These are phyloP conservation scores for Spinus pinus DNA, from an alignment of 2,797 vertebrate genomes.

Conservation along the genomic window DNA sequence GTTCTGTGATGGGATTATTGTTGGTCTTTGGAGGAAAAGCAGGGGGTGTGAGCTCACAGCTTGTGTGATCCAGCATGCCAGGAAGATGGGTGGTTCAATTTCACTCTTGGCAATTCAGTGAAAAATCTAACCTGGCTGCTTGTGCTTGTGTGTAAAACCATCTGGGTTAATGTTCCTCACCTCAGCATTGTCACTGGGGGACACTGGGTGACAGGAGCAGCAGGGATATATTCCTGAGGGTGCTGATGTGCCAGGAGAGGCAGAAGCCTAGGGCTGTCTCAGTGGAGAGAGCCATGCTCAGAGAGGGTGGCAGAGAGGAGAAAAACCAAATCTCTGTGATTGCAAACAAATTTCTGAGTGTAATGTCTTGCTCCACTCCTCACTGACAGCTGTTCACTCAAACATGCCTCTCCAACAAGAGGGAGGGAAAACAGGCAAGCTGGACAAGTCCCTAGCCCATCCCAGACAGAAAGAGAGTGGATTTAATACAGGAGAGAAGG, in stretches of 20 bases:
- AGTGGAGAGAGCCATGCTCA: rapidly evolving
- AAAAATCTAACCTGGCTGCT: neutral
- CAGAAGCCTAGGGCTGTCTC: neutral
- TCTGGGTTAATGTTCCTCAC: neutral
- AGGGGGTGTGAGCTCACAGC: neutral
- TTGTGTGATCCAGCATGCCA: neutral
- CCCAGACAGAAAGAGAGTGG: neutral
- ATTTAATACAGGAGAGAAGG: neutral
- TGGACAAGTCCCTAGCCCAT: neutral
- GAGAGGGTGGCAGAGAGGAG: neutral
- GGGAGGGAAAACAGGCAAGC: neutral
- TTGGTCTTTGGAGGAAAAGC: neutral
- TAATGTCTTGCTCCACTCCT: neutral
- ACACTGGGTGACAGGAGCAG: neutral
- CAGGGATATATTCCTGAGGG: neutral
- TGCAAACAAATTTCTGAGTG: neutral
- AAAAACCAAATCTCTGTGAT: neutral
- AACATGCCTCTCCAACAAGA: neutral
- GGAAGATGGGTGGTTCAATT: neutral
- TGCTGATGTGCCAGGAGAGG: neutral
- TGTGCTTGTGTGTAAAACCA: neutral
- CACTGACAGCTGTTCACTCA: neutral
- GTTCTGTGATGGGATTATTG: neutral
- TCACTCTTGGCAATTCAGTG: neutral
- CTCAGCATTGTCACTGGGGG: neutral